Conservation (phyloP, 2,113 vertebrate species). For the Micromys minutus region DNA sequence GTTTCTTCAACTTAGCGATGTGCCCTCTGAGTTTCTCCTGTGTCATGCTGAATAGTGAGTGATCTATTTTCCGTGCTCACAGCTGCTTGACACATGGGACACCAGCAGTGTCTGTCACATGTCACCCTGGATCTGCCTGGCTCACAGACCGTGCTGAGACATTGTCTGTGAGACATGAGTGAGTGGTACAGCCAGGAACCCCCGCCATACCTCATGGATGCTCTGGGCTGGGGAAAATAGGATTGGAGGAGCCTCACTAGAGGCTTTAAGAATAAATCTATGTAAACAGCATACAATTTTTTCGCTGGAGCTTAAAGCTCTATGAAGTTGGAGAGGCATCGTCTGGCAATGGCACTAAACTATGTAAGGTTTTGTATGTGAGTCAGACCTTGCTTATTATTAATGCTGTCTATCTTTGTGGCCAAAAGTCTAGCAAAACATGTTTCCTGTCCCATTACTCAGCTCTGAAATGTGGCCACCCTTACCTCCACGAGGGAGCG, state of each 20-base stretch:
- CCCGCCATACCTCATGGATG: neutral
- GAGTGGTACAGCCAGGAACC: too few relatives aligned
- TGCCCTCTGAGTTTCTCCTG: neutral
- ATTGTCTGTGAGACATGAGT: neutral
- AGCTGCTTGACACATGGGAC: neutral
- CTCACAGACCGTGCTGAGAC: neutral
- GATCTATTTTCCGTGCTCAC: neutral
- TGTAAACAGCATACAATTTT: rapidly evolving
- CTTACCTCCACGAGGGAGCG: neutral
- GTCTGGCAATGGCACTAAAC: neutral
- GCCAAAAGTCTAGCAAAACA: constrained; percentile 62
- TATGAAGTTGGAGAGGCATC: neutral
- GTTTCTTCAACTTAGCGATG: neutral
- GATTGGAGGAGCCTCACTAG: neutral
- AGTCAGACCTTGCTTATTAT: constrained; percentile 39
- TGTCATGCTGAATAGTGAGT: neutral
- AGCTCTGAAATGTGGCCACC: neutral
- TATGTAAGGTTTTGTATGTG: neutral
- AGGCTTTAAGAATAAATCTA: neutral
- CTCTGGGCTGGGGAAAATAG: neutral
- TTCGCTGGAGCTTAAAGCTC: neutral
- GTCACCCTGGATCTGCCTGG: rapidly evolving
- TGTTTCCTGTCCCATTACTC: constrained; percentile 31
- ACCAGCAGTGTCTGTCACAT: rapidly evolving
- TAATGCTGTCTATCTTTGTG: constrained; percentile 42